A percentile compares a stretch with the other conserved stretches of the same genome.
Evolutionary conservation across 2,113 vertebrate genomes (phyloP).

Genomic region (Pimephales promelas): DNA sequence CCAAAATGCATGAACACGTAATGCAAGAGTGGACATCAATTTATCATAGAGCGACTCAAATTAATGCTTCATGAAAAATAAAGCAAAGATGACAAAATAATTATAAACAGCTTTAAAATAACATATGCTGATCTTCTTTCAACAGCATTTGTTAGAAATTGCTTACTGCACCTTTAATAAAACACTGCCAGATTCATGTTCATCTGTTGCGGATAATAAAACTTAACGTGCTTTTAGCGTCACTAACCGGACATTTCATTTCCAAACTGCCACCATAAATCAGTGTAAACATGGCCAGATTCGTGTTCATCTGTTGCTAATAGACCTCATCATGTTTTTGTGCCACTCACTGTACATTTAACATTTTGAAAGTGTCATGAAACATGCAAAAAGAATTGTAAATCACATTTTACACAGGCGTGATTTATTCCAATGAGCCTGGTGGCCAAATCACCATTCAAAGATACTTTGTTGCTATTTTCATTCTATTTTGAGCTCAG

Average conservation of each 20-base stretch:
- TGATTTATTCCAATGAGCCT: neutral
- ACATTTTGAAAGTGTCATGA: neutral
- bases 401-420: neutral
- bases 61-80: too few species aligned
- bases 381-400: neutral
- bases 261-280: too few species aligned
- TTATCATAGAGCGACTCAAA: too few species aligned
- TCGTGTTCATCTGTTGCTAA: neutral
- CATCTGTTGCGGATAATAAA: neutral
- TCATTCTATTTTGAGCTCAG: neutral
- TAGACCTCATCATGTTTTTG: neutral
- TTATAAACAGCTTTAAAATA: too few species aligned
- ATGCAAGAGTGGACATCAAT: too few species aligned
- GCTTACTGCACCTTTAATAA: neutral
- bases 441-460: neutral
- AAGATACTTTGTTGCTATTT: neutral
- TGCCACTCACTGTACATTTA: neutral
- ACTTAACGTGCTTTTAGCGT: too few species aligned
- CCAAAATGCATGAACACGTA: too few species aligned
- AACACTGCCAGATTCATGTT: neutral
- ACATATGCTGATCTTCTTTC: too few species aligned
- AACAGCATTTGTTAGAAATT: too few species aligned
- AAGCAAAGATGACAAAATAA: too few species aligned
- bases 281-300: neutral
- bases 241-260: too few species aligned